Evolutionary conservation across 2,888 invertebrate species (phyloP).

Genomic region (Eucera pruinosa): DNA sequence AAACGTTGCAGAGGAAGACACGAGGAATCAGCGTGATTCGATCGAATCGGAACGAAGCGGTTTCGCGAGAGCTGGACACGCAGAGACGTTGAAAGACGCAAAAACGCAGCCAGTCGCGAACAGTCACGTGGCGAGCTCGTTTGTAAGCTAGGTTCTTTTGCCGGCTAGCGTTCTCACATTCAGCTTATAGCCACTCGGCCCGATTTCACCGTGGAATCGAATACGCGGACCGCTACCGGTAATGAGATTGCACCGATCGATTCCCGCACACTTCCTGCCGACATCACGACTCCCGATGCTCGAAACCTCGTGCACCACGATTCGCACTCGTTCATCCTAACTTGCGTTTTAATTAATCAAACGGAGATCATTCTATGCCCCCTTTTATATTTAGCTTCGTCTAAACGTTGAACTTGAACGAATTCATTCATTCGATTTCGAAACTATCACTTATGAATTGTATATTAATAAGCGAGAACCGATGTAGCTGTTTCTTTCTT

Average conservation of each 20-base stretch:
- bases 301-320: not conserved
- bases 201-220: constrained; percentile 68
- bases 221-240: constrained; percentile 30
- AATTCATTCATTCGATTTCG: too few species aligned
- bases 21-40: not conserved
- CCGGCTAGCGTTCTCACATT: constrained; percentile 61
- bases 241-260: constrained; percentile 46
- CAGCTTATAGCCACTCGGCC: constrained; percentile 41
- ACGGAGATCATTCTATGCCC: too few species aligned
- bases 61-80: not conserved
- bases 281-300: constrained; percentile 7
- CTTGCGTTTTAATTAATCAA: not conserved
- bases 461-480: too few species aligned
- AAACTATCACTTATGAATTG: not conserved
- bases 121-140: constrained; percentile 60
- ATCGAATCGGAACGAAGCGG: not conserved
- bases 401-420: too few species aligned
- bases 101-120: constrained; percentile 30
- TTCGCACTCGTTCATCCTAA: constrained; percentile 28
- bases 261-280: constrained; percentile 47
- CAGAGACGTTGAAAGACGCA: constrained; percentile 25
- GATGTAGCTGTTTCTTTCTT: not conserved
- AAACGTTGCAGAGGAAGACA: not conserved
- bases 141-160: constrained; percentile 35
- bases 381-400: too few species aligned